Conservation (phyloP, 2,113 vertebrate species). For the Peucedramus taeniatus region DNA sequence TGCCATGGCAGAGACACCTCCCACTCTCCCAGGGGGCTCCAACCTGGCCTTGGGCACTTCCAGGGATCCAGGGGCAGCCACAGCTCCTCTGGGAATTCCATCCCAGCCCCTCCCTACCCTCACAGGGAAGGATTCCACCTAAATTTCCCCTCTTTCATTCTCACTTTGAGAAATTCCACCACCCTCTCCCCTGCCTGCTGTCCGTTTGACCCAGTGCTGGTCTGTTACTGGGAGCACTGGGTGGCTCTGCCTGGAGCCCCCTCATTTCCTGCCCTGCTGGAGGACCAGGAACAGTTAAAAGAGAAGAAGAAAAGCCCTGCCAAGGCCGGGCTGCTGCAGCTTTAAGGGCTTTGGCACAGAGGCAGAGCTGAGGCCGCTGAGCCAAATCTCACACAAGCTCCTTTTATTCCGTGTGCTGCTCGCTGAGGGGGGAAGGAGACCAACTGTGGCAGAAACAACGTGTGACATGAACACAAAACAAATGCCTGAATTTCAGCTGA, state of each 20-base stretch:
- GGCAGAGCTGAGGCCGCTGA: not conserved
- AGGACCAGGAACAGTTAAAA: not conserved
- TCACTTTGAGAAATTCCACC: not conserved
- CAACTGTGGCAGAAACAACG: constrained; percentile 42
- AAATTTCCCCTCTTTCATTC: not conserved
- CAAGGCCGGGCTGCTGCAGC: not conserved
- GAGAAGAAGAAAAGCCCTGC: not conserved
- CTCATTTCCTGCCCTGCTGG: not conserved
- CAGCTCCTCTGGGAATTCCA: not conserved
- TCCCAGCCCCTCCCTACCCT: not conserved
- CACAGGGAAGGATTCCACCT: rapidly evolving
- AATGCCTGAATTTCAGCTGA: not conserved
- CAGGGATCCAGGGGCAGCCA: not conserved
- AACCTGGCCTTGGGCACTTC: rapidly evolving
- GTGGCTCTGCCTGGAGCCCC: not conserved
- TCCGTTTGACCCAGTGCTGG: rapidly evolving
- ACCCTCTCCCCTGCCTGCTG: not conserved
- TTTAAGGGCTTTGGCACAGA: constrained; percentile 24
- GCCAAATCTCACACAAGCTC: constrained; percentile 46
- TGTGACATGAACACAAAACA: constrained; percentile 52
- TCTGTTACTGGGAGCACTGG: not conserved
- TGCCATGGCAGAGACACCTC: not conserved
- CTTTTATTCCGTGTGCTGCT: constrained; percentile 26
- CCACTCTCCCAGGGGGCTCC: not conserved
- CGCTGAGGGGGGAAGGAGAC: constrained; percentile 6